These are phyloP conservation scores for Aleiodes testaceus DNA, from an alignment of 2,888 invertebrate species.

Conservation along the genomic window DNA sequence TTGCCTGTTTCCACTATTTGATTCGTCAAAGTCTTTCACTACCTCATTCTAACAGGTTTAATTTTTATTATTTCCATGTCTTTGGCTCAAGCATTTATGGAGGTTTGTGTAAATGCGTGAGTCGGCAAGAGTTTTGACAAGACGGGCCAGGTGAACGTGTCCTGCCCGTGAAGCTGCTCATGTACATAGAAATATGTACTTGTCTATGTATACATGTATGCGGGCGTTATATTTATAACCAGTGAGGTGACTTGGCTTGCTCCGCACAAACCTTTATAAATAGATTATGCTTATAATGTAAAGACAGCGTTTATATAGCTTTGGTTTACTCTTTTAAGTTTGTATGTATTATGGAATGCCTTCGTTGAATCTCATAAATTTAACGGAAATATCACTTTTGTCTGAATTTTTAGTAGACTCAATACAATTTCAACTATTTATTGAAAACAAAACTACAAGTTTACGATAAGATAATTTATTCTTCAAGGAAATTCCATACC, in stretches of 20 bases:
- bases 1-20: slow-evolving; percentile 2
- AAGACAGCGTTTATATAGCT: slow-evolving; percentile 20
- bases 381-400: neutral
- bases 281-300: slow-evolving; percentile 45
- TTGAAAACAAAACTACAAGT: too few relatives aligned
- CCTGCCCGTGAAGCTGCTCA: slow-evolving; percentile 57
- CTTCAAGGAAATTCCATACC: neutral
- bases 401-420: neutral
- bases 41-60: slow-evolving; percentile 7
- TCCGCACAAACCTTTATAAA: slow-evolving; percentile 57
- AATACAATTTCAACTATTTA: neutral
- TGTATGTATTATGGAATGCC: slow-evolving; percentile 2
- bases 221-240: slow-evolving; percentile 62
- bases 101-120: slow-evolving; percentile 46
- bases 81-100: slow-evolving; percentile 16
- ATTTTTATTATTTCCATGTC: slow-evolving; percentile 8
- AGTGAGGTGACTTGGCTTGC: slow-evolving; percentile 52
- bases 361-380: slow-evolving; percentile 4
- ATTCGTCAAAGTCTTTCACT: slow-evolving; percentile 17
- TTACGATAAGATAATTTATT: too few relatives aligned
- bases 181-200: too few relatives aligned
- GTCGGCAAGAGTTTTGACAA: slow-evolving; percentile 53
- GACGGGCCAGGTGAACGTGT: slow-evolving; percentile 60
- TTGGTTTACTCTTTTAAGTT: neutral
- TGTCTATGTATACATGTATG: slow-evolving; percentile 51